Evolutionary conservation across 2,113 vertebrate genomes (phyloP).

Genomic region (Stomatorhinus ivindoensis): DNA sequence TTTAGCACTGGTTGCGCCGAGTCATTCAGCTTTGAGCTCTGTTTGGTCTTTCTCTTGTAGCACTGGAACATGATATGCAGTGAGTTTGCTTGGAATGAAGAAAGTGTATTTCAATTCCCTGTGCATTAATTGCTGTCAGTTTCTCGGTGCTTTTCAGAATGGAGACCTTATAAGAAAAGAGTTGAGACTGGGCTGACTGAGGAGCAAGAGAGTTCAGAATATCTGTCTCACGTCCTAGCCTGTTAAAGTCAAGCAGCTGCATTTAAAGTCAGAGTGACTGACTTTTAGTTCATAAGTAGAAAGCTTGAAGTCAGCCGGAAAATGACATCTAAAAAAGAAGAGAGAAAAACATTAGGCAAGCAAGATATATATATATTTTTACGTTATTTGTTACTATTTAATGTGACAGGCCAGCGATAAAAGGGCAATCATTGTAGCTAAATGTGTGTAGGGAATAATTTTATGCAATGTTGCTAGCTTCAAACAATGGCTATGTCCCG

Average conservation of each 20-base stretch:
- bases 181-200: background rate
- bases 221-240: background rate
- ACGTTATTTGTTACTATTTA: background rate
- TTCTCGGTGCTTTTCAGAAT: background rate
- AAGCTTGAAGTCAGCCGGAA: background rate
- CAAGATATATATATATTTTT: background rate
- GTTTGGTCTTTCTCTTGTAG: background rate
- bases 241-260: background rate
- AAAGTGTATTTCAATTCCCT: background rate
- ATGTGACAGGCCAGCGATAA: background rate
- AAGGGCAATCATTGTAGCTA: background rate
- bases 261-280: background rate
- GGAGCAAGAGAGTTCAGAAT: background rate
- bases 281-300: background rate
- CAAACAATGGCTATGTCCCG: background rate
- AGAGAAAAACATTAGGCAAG: background rate
- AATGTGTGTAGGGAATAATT: background rate
- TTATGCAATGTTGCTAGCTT: background rate
- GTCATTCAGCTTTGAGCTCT: background rate
- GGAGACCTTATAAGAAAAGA: background rate
- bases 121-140: background rate
- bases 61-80: background rate
- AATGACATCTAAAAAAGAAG: background rate
- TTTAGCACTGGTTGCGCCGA: background rate
- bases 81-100: background rate